Conservation (phyloP, 2,797 vertebrate genomes). For the Rallus crepitans region DNA sequence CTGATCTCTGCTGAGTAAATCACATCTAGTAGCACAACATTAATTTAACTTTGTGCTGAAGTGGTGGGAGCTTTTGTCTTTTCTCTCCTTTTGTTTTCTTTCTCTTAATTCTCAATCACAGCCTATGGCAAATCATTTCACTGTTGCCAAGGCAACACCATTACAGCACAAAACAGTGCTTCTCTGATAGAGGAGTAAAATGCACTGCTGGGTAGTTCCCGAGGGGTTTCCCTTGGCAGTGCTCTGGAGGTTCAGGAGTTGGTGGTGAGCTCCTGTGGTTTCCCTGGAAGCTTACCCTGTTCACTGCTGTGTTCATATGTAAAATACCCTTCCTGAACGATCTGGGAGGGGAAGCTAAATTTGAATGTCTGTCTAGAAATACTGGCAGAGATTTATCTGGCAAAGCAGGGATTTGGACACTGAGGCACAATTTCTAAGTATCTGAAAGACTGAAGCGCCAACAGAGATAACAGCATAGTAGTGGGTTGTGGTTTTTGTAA, state of each 20-base stretch:
- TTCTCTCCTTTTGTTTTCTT: neutral
- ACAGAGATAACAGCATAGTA: neutral
- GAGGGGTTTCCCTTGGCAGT: neutral
- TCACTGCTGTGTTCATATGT: neutral
- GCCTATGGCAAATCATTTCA: neutral
- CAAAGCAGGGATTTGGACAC: accelerated
- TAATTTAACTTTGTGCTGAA: neutral
- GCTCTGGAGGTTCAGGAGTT: neutral
- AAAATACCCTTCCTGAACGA: neutral
- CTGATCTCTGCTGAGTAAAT: neutral
- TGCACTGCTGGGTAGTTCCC: neutral
- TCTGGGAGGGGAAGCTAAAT: neutral
- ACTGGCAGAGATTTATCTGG: neutral
- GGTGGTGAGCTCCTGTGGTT: neutral
- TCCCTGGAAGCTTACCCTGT: neutral
- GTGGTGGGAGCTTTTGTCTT: neutral
- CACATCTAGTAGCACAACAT: neutral
- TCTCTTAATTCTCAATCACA: neutral
- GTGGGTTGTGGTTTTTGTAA: neutral
- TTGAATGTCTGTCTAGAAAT: accelerated
- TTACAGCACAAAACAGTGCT: neutral
- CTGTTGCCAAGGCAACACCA: neutral
- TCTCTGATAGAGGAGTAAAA: neutral
- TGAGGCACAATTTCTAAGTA: neutral
- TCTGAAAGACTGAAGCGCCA: neutral